These are phyloP conservation scores for Noctua janthe DNA, from an alignment of 2,888 invertebrate genomes.

Conservation along the genomic window DNA sequence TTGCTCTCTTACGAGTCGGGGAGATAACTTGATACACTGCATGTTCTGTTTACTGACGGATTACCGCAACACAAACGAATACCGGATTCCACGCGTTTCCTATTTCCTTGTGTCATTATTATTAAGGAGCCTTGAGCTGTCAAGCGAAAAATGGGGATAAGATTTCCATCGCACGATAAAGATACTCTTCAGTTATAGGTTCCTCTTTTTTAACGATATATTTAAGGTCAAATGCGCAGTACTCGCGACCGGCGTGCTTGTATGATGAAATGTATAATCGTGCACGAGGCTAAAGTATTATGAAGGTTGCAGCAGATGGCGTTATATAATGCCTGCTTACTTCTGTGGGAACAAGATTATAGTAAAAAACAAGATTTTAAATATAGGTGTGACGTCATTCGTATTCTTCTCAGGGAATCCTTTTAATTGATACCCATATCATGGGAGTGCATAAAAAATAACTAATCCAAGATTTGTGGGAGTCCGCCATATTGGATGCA, in stretches of 20 bases:
- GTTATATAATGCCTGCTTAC: background rate
- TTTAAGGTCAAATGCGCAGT: background rate
- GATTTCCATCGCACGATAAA: slow-evolving; percentile 21
- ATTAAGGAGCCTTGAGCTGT: slow-evolving; percentile 36
- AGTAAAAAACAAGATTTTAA: background rate
- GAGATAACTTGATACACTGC: slow-evolving; percentile 61
- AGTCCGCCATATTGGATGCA: no score
- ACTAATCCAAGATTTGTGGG: no score
- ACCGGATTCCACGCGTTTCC: slow-evolving; percentile 49
- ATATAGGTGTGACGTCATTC: no score
- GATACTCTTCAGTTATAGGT: slow-evolving; percentile 1
- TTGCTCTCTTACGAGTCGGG: slow-evolving; percentile 37
- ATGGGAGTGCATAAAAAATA: background rate
- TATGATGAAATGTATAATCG: background rate
- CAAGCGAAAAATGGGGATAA: slow-evolving; percentile 31
- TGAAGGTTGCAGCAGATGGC: background rate
- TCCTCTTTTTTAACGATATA: background rate
- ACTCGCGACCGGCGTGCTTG: background rate
- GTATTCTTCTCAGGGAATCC: no score
- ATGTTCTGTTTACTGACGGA: slow-evolving; percentile 57
- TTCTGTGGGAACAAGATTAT: background rate
- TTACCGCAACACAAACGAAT: slow-evolving; percentile 56
- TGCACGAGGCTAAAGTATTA: background rate
- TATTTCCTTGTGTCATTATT: slow-evolving; percentile 55
- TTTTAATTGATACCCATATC: background rate